phyloP scores from a whole-genome alignment of 2,888 invertebrate species.

The Polyploca ridens region DNA sequence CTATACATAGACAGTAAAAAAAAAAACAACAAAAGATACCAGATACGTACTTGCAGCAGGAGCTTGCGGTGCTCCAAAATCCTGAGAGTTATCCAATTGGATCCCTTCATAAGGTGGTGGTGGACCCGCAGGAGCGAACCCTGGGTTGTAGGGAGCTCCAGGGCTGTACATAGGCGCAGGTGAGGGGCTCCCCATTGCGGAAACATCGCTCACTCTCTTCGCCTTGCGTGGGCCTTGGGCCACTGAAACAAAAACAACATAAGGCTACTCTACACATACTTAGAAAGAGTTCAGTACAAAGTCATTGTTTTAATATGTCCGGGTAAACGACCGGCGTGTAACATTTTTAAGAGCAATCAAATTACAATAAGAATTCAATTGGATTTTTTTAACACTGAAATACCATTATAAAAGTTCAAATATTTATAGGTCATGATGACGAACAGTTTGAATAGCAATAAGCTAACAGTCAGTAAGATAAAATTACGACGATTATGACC shows the following conservation, averaged over 20 bases:
- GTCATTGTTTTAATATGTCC: no score
- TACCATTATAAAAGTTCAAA: neutral
- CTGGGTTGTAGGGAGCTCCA: constrained; percentile 51
- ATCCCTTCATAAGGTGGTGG: constrained; percentile 73
- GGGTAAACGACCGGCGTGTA: neutral
- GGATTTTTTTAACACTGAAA: neutral
- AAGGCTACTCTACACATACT: no score
- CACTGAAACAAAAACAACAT: constrained; percentile 48
- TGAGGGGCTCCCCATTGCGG: constrained; percentile 86
- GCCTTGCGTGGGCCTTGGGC: constrained; percentile 80
- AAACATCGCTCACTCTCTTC: constrained; percentile 88
- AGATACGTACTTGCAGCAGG: constrained; percentile 54
- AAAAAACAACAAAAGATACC: neutral
- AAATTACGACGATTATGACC: neutral
- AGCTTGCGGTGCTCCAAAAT: constrained; percentile 51
- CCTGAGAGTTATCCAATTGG: constrained; percentile 63
- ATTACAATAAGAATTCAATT: neutral
- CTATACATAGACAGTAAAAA: no score
- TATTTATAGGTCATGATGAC: neutral
- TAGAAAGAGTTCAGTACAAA: no score
- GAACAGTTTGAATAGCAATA: neutral
- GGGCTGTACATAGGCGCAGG: constrained; percentile 64
- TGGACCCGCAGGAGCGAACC: constrained; percentile 56
- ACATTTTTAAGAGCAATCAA: neutral
- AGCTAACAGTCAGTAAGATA: neutral